A percentile compares a stretch with the other conserved stretches of the same genome.
phyloP scores from a whole-genome alignment of 2,113 vertebrate species.

The Anarhynchus alexandrinus region DNA sequence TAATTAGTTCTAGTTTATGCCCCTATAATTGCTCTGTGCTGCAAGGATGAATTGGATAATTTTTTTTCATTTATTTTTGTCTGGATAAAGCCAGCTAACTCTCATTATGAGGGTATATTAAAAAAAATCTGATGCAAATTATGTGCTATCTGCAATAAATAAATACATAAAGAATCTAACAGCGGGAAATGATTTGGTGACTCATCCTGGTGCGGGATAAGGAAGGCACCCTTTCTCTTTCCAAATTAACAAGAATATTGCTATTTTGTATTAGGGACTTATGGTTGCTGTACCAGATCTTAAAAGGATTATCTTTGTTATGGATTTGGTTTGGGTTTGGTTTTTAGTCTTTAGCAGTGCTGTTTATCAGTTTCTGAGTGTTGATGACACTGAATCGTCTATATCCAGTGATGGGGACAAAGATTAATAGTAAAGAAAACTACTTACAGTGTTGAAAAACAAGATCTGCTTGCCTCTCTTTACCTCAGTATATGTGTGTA shows the following conservation, averaged over 20 bases:
- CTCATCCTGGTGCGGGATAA: background rate
- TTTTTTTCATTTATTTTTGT: background rate
- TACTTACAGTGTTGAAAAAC: background rate
- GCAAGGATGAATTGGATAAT: background rate
- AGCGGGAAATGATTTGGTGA: conserved; percentile 4
- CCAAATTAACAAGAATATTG: background rate
- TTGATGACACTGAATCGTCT: background rate
- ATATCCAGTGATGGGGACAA: background rate
- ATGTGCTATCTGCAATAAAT: background rate
- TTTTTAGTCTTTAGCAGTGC: background rate
- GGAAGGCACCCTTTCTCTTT: background rate
- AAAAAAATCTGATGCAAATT: background rate
- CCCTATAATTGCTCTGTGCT: background rate
- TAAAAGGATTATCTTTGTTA: background rate
- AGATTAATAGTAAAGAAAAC: background rate
- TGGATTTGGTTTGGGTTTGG: background rate
- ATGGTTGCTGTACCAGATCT: background rate
- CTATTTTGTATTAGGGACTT: background rate
- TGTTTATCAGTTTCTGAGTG: background rate
- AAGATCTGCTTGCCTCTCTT: background rate
- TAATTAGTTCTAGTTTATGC: background rate
- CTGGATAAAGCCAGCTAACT: background rate
- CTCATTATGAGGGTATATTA: background rate
- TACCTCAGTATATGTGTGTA: background rate
- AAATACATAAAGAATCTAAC: background rate